Percentiles rank a stretch among this genome's conserved stretches.
Conservation (phyloP, 2,113 vertebrate species). For the Aleadryas rufinucha region DNA sequence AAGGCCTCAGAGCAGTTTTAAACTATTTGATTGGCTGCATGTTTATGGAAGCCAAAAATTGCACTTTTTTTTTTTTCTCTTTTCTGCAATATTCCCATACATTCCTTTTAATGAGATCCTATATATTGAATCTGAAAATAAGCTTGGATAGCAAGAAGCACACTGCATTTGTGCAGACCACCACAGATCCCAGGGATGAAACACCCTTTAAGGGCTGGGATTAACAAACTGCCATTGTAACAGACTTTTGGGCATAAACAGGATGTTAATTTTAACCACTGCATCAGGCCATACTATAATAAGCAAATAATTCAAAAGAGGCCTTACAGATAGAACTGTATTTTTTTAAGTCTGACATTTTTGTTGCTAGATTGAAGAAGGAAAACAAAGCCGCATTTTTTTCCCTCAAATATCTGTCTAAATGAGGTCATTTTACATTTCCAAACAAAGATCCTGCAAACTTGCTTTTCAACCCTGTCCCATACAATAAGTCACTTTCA, state of each 20-base stretch:
- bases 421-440: neutral
- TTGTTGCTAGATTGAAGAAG: neutral
- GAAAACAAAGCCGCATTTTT: neutral
- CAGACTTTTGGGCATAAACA: neutral
- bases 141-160: neutral
- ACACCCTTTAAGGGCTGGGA: neutral
- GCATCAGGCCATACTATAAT: neutral
- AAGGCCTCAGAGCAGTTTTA: neutral
- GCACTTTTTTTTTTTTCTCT: neutral
- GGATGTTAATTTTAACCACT: neutral
- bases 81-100: neutral
- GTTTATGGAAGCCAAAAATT: neutral
- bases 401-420: neutral
- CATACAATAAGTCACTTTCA: constrained; percentile 21
- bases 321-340: neutral
- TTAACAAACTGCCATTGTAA: neutral
- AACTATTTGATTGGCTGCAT: neutral
- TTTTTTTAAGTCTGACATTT: neutral
- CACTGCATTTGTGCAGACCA: neutral
- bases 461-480: neutral
- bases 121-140: neutral
- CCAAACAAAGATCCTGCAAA: constrained; percentile 11
- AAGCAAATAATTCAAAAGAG: neutral
- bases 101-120: neutral
- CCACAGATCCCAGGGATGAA: neutral